Evolutionary conservation across 1,140 invertebrate genomes (phyloP), one percentile per base, ranked within the genome.

Genomic region (Trissolcus basalis): DNA sequence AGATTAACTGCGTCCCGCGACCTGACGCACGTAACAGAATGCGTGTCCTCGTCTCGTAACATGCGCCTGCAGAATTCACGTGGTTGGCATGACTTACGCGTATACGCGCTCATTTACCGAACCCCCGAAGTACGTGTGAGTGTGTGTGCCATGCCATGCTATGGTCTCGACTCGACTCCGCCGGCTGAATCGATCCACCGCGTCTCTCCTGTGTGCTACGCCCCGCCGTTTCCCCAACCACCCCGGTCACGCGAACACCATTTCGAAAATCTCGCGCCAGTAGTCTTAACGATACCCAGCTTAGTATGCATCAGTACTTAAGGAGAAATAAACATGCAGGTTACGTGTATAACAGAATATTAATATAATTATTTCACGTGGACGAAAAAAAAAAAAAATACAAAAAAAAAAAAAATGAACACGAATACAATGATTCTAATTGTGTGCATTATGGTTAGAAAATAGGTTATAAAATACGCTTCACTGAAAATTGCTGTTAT

Each of bases 151-250:
- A 53, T 71, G 75, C 71, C 80, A 76, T 73, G 81, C 80, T 78
- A 81, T 82, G 84, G 83, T 83, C 82, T 85, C 80, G 79, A 83
- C 72, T 85, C 83, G 82, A 86, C 85, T 86, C 85, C 84, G 83
- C 83, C 85, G 81, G 85, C 85, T 86, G 85, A 82, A 86, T 86
- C 85, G 85, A 86, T 86, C 85, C 84, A 68, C 82, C 51, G 75
- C 67, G 61, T 55, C 63, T 78, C 78, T 77, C 75, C 67, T 72
- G 70, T 74, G 77, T 60, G 67, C 75, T 77, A 70, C 75, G 58
- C 78, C 72, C 77, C 78, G 60, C 60, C 65, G 71, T 64, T 73
- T 51, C 80, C 74, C 58, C 41, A 78, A 69, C 74, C 70, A 61
- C 77, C 79, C 82, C 82, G 82, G 83, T 85, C 83, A 84, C 83